phyloP scores from a whole-genome alignment of 1,140 invertebrate species.

The Drosophila murphyi region DNA sequence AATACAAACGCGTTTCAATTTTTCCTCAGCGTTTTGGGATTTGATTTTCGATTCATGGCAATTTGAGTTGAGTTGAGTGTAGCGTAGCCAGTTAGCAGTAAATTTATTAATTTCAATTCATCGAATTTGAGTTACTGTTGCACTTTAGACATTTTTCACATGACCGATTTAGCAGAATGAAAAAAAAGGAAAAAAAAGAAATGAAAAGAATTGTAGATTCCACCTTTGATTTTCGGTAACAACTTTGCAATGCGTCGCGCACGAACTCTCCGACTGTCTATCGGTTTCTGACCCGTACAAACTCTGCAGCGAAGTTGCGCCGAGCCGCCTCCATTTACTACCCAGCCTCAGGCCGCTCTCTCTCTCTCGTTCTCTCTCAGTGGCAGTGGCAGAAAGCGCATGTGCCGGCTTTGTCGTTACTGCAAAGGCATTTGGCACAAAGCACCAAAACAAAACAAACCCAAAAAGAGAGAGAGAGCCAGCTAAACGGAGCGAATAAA shows the following conservation, averaged over 20 bases:
- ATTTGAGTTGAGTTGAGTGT: slow-evolving; percentile 10
- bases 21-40: slow-evolving; percentile 48
- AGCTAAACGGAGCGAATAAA: slow-evolving; percentile 36
- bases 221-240: slow-evolving; percentile 23
- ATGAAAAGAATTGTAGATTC: slow-evolving; percentile 14
- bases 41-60: slow-evolving; percentile 25
- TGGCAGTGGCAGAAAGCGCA: slow-evolving; percentile 41
- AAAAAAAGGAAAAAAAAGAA: slow-evolving; percentile 34
- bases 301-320: slow-evolving; percentile 75
- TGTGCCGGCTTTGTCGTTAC: slow-evolving; percentile 61
- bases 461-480: slow-evolving; percentile 25
- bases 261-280: slow-evolving; percentile 67
- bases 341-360: slow-evolving; percentile 25
- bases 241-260: slow-evolving; percentile 51
- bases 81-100: neutral
- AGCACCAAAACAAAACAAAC: slow-evolving; percentile 70
- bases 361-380: slow-evolving; percentile 2
- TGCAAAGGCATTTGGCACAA: slow-evolving; percentile 29
- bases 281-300: slow-evolving; percentile 68
- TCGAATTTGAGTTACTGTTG: slow-evolving; percentile 18
- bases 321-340: slow-evolving; percentile 47
- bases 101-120: slow-evolving; percentile 37
- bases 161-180: slow-evolving; percentile 20
- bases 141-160: slow-evolving; percentile 45
- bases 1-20: slow-evolving; percentile 45